A percentile compares a stretch with the other conserved stretches of the same genome.
Evolutionary conservation across 2,888 invertebrate genomes (phyloP).

Genomic region (Oligia latruncula): DNA sequence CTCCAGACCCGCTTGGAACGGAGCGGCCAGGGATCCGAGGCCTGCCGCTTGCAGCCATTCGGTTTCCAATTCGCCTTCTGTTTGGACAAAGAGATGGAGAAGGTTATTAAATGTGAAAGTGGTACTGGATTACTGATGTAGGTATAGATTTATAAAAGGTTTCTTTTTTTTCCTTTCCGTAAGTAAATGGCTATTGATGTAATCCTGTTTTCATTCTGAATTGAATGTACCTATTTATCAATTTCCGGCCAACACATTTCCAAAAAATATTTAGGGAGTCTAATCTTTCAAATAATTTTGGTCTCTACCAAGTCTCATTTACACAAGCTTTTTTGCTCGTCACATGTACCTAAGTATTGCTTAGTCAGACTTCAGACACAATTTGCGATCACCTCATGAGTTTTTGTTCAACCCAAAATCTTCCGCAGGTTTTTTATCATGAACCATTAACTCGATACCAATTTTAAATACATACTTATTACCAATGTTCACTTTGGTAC

Average conservation of each 20-base stretch:
- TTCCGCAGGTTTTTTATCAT: conserved; percentile 62
- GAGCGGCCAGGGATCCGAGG: conserved; percentile 92
- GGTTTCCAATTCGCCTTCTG: conserved; percentile 94
- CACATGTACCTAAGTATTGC: conserved; percentile 27
- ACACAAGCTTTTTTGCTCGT: conserved; percentile 11
- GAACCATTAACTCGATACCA: conserved; percentile 53
- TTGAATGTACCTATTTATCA: neutral
- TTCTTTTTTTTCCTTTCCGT: neutral
- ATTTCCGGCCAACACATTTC: neutral
- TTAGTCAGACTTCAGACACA: conserved; percentile 53
- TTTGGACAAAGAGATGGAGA: conserved; percentile 65
- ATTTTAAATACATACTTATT: neutral
- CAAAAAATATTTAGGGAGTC: neutral
- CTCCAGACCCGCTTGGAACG: conserved; percentile 92
- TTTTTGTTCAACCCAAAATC: conserved; percentile 70
- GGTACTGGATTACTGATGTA: neutral
- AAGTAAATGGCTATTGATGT: neutral
- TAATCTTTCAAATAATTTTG: neutral
- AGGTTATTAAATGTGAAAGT: neutral
- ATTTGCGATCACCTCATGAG: conserved; percentile 61
- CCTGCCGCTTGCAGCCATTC: conserved; percentile 94
- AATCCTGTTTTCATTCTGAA: neutral
- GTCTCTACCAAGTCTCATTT: neutral
- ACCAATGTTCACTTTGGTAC: neutral
- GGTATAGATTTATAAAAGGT: neutral